Conservation (phyloP, 2,888 invertebrate genomes). For the Copidosoma aretas region DNA sequence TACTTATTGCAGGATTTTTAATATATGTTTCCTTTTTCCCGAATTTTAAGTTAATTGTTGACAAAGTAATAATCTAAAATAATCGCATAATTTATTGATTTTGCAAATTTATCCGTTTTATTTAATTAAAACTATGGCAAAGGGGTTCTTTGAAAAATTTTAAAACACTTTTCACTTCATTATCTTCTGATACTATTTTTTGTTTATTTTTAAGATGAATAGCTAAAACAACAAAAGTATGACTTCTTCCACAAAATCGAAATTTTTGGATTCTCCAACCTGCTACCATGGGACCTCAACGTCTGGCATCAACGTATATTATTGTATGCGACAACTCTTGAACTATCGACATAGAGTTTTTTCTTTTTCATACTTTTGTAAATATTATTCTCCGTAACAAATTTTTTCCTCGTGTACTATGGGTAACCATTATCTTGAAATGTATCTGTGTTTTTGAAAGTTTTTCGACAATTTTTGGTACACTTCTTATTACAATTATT, state of each 20-base stretch:
- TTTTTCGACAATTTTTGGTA: background rate
- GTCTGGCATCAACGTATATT: too few species aligned
- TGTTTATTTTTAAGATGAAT: conserved; percentile 5
- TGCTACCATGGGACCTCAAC: background rate
- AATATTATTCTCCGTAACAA: background rate
- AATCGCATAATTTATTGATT: conserved; percentile 3
- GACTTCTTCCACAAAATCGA: conserved; percentile 6
- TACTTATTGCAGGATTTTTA: background rate
- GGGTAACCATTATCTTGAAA: background rate
- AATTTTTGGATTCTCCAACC: conserved; percentile 4
- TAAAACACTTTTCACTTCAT: conserved; percentile 16
- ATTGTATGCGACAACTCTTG: too few species aligned
- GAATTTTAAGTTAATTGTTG: background rate
- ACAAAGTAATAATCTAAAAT: conserved; percentile 1
- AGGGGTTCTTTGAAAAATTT: conserved; percentile 18
- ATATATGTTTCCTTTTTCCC: background rate
- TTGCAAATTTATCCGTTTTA: conserved; percentile 17
- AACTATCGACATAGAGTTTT: too few species aligned
- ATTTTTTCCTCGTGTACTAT: background rate
- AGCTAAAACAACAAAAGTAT: background rate
- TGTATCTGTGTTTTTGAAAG: background rate
- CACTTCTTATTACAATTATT: background rate
- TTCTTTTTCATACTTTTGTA: background rate
- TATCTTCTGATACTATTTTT: conserved; percentile 28
- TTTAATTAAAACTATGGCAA: conserved; percentile 23